phyloP scores from a whole-genome alignment of 1,140 invertebrate genomes.

The Musca vetustissima region DNA sequence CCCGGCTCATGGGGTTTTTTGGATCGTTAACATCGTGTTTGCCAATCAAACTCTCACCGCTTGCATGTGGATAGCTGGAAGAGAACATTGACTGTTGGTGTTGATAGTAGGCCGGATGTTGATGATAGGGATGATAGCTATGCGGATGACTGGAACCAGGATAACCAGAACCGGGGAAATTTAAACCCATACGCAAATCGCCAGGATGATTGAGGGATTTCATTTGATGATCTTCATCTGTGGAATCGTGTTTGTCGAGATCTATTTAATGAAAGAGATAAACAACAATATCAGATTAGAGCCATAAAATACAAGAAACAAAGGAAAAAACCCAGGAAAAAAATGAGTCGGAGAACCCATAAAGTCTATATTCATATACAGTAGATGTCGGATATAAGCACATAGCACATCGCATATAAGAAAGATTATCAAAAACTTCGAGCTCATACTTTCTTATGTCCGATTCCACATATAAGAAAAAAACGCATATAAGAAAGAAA shows the following conservation, averaged over 20 bases:
- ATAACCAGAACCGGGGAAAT: constrained; percentile 37
- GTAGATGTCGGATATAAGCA: no score
- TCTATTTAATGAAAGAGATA: no score
- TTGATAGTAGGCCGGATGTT: constrained; percentile 59
- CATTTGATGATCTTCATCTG: constrained; percentile 63
- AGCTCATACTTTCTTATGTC: no score
- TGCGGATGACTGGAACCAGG: constrained; percentile 36
- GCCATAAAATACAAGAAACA: no score
- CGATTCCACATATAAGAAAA: no score
- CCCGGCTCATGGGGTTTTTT: constrained; percentile 59
- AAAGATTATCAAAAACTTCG: no score
- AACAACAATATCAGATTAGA: no score
- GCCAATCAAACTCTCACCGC: constrained; percentile 7
- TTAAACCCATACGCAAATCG: constrained; percentile 56
- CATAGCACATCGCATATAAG: no score
- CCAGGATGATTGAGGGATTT: constrained; percentile 61
- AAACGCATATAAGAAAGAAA: no score
- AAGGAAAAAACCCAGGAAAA: no score
- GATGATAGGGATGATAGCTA: constrained; percentile 50
- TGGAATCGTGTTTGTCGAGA: not conserved
- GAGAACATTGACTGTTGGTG: constrained; percentile 56
- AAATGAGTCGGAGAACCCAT: no score
- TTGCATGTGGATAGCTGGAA: constrained; percentile 38
- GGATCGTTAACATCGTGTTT: constrained; percentile 70
- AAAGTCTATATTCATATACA: no score